phyloP scores from a whole-genome alignment of 2,113 vertebrate species.

The Petromus typicus region DNA sequence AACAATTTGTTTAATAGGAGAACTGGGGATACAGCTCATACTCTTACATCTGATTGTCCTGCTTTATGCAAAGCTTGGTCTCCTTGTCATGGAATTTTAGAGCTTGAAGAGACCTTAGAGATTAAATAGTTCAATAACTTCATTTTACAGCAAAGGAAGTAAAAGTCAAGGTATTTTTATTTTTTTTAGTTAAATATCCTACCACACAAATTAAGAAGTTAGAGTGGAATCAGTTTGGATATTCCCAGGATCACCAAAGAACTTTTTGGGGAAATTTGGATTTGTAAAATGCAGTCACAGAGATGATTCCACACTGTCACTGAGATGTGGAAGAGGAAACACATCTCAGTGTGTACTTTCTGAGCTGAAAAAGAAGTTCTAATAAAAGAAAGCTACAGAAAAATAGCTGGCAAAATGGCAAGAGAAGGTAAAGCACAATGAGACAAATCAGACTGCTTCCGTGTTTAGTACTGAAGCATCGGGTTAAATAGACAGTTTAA shows the following conservation, averaged over 20 bases:
- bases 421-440: neutral
- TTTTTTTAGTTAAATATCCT: neutral
- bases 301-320: neutral
- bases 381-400: neutral
- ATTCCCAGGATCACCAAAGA: neutral
- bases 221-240: neutral
- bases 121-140: conserved; percentile 60
- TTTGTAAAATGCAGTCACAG: neutral
- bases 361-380: neutral
- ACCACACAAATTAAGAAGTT: neutral
- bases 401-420: neutral
- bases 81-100: conserved; percentile 61
- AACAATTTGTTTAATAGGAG: conserved; percentile 73
- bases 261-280: neutral
- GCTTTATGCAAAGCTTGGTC: conserved; percentile 61
- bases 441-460: neutral
- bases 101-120: conserved; percentile 61
- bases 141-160: conserved; percentile 60
- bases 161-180: conserved; percentile 46
- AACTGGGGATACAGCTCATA: conserved; percentile 73
- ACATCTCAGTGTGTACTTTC: accelerated
- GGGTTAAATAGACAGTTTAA: neutral
- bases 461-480: neutral
- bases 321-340: neutral
- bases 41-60: conserved; percentile 73